A percentile compares a stretch with the other conserved stretches of the same genome.
phyloP scores from a whole-genome alignment of 2,888 invertebrate genomes.

The Tetragnatha montana region DNA sequence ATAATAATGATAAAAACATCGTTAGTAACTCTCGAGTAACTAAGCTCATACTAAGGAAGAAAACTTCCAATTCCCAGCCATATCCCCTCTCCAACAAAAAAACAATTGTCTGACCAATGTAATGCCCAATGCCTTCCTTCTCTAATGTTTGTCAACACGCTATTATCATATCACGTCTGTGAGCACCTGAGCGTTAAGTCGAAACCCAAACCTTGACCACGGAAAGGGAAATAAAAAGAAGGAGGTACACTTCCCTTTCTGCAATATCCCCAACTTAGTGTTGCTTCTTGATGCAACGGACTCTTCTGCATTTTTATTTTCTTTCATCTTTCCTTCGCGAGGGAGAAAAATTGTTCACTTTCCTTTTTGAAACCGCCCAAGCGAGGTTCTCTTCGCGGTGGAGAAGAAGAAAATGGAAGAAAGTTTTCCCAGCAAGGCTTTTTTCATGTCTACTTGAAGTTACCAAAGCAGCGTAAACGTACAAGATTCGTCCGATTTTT shows the following conservation, averaged over 20 bases:
- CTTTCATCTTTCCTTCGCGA: background rate
- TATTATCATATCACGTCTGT: slow-evolving; percentile 1
- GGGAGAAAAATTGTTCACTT: background rate
- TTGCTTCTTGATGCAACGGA: background rate
- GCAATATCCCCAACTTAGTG: background rate
- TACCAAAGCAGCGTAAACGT: no score
- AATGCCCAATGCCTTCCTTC: background rate
- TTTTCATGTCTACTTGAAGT: no score
- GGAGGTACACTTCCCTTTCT: background rate
- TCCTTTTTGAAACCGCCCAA: background rate
- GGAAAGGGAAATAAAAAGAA: background rate
- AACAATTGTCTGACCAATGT: background rate
- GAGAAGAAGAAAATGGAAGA: background rate
- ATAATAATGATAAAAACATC: no score
- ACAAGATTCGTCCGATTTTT: no score
- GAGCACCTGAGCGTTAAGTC: slow-evolving; percentile 15
- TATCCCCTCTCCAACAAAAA: no score
- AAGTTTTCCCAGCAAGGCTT: no score
- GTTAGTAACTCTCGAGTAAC: no score
- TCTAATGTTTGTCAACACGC: background rate
- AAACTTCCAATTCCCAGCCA: no score
- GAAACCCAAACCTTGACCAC: slow-evolving; percentile 32
- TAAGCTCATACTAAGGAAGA: no score
- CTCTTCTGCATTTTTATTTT: background rate
- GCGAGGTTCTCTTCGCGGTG: background rate